Evolutionary conservation across 2,888 invertebrate genomes (phyloP), one percentile per base, ranked within the genome.

Genomic region (Macrosiphum euphorbiae): DNA sequence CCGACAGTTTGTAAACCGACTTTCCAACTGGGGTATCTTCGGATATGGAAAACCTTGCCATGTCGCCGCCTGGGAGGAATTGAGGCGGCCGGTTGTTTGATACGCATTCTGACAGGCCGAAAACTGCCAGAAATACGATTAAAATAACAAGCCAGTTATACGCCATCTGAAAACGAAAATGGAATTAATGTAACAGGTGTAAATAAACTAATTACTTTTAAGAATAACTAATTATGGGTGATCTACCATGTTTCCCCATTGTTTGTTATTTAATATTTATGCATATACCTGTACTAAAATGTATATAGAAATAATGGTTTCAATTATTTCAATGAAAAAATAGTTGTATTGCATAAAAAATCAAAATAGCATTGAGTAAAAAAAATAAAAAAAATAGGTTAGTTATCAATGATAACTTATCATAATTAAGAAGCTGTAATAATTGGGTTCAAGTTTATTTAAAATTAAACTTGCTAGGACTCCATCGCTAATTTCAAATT

Each of bases 51-150:
- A 98, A 97, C 94, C 97, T 97, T 3, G 97, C 97, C 97, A 98
- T 98, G 95, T 98, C 98, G 3, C 98, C 98, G 95, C 97, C 97
- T 47, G 97, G 97, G 50, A 97, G 96, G 95, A 98, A 98, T 95
- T 97, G 97, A 0, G 98, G 98, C 1, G 97, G 97, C 94, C 97
- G 96, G 96, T 98, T 98, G 28, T 58, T 85, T 28, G 87, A 84
- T 41, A 52, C 24, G n/a, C 89, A 86, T 61, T 24, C 20, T 50
- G 84, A 89, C 47, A 41, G 88, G 11, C 87, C 85, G 16, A 86
- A 87, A 55, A 47, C n/a, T 24, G 16, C 28, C 89, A 94, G 52
- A n/a, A 86, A 44, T n/a, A 35, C 86, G 58, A 90, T 11, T 52
- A 89, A 11, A 10, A 90, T 26, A 20, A 28, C 10, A 85, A 41